Evolutionary conservation across 2,888 invertebrate genomes (phyloP).

Genomic region (Thera britannica): DNA sequence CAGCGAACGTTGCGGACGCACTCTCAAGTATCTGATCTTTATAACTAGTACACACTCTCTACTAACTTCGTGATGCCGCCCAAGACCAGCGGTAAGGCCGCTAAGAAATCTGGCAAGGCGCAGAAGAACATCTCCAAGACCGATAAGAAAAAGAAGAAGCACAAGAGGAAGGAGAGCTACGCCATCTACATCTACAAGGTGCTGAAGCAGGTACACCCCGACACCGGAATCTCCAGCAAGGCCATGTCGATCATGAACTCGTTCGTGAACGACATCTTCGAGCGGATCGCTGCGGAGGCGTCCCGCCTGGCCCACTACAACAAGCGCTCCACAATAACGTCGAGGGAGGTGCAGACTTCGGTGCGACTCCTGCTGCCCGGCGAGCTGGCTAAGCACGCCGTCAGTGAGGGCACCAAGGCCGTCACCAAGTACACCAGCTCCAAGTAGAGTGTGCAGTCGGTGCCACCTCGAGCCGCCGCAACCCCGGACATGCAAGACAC

Average conservation of each 20-base stretch:
- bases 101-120: constrained; percentile 2
- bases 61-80: neutral
- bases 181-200: constrained; percentile 84
- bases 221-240: constrained; percentile 23
- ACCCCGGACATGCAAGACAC: neutral
- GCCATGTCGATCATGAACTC: constrained; percentile 29
- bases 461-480: no score
- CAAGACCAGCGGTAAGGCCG: neutral
- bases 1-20: neutral
- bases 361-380: neutral
- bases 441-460: neutral
- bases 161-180: constrained; percentile 52
- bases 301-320: constrained; percentile 94
- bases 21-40: neutral
- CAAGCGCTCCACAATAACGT: constrained; percentile 86
- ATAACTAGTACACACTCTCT: no score
- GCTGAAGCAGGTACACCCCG: constrained; percentile 82
- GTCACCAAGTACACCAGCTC: constrained; percentile 1
- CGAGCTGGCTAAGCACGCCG: neutral
- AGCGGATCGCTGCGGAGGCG: constrained; percentile 88
- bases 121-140: constrained; percentile 56
- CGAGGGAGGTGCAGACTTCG: neutral
- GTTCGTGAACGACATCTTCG: constrained; percentile 23
- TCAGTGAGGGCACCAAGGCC: neutral
- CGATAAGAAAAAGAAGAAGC: constrained; percentile 79